These are phyloP conservation scores for Pachypanchax playfairii DNA, from an alignment of 2,113 vertebrate species.

Conservation along the genomic window DNA sequence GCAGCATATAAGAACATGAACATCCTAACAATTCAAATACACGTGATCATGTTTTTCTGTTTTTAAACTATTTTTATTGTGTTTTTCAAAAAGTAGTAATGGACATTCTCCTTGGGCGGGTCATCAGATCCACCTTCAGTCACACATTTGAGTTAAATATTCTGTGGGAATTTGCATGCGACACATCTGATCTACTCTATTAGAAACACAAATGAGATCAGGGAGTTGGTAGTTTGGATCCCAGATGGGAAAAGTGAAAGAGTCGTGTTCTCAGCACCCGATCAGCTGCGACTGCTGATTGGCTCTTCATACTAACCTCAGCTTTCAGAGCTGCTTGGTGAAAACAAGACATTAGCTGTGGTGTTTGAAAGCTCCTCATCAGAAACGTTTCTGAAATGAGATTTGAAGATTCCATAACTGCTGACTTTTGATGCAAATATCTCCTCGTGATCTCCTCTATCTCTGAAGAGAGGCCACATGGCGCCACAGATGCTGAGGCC, in stretches of 20 bases:
- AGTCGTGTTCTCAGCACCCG: conserved; percentile 8
- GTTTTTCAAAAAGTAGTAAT: too few relatives aligned
- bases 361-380: background rate
- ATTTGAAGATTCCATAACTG: background rate
- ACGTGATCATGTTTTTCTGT: too few relatives aligned
- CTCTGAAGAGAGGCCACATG: conserved; percentile 47
- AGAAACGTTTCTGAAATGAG: too few relatives aligned
- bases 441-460: conserved; percentile 5
- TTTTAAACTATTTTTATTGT: too few relatives aligned
- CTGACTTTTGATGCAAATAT: background rate
- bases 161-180: background rate
- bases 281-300: conserved; percentile 57
- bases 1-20: too few relatives aligned
- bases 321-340: background rate
- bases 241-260: conserved; percentile 34
- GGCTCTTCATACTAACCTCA: background rate
- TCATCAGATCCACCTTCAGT: background rate
- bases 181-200: background rate
- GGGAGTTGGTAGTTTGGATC: conserved; percentile 9
- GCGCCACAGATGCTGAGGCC: conserved; percentile 73
- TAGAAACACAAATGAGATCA: conserved; percentile 9
- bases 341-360: background rate
- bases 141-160: background rate
- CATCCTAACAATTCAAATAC: too few relatives aligned
- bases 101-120: too few relatives aligned